Base-by-base conservation (phyloP, 2,888 invertebrate species). In the Acanthosepion esculentum region DNA sequence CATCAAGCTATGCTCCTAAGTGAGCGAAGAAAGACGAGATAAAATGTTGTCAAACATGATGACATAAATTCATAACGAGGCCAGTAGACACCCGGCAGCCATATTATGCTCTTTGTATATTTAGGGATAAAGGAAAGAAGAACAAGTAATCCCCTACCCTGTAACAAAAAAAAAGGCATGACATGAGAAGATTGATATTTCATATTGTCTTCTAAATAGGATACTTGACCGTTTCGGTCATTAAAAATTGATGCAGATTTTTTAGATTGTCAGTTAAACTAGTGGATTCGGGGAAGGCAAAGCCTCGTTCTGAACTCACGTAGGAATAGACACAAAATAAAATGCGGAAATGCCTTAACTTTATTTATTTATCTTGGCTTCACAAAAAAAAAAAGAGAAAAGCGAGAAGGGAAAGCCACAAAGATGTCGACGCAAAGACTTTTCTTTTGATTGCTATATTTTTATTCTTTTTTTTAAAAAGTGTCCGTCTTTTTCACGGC, bases 151-250 rank as follows among this genome's bases (percentile, higher is more conserved):
- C 29, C n/a, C n/a, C 78, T 3, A 0, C 12, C 78, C 15, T n/a
- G 1, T 15, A 3, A 10, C n/a, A 10, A 15, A n/a, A 33, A 78
- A 8, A 78, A 15, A n/a, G n/a, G n/a, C n/a, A 33, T 78, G 18
- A n/a, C 33, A 78, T 78, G 78, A 78, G n/a, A 78, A 78, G 78
- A 78, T 33, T 78, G n/a, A 78, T 78, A 78, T 78, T 78, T 78
- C n/a, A 78, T 33, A 78, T n/a, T n/a, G 78, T 78, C n/a, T 78
- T 78, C 78, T 78, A 18, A 78, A n/a, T n/a, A 10, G 78, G 15
- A n/a, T 12, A 78, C 78, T 33, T 78, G 78, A 78, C n/a, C n/a
- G n/a, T n/a, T 78, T n/a, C 78, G 15, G n/a, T 78, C 78, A 78
- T 78, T 78, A 78, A 78, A 78, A 78, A 78, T 78, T 78, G 78